Evolutionary conservation across 1,140 invertebrate species (phyloP), one percentile per base, ranked within the genome.

Genomic region (Spodoptera frugiperda): DNA sequence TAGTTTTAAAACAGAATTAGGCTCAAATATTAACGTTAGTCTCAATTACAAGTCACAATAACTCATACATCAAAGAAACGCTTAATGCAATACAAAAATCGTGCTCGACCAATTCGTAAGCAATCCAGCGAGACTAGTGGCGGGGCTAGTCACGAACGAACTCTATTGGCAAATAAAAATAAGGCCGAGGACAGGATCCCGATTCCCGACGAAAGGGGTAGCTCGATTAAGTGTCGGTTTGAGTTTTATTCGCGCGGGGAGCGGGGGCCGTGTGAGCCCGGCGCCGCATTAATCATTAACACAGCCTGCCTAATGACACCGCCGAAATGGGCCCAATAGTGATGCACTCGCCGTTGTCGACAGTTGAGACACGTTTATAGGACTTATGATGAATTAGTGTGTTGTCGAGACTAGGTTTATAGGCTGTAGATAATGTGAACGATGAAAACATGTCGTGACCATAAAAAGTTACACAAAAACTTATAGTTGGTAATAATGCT

Each of bases 251-350:
- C 87, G 86, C 84, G 79, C 33, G 54, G 78, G 76, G 84, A 82
- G 85, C 83, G 82, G 83, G 84, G 86, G 84, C 84, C 82, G 87
- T 88, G 87, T 91, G 89, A 88, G 84, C 86, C 53, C 77, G 89
- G 90, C 91, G 90, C 90, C 90, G 87, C 92, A 93, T 93, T 92
- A 93, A 93, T 93, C 92, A 93, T 93, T 93, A 93, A 92, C 90
- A 84, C 88, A 88, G 90, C 87, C 91, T 91, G 89, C 89, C 88
- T 93, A 93, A 93, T 92, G 92, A 93, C 92, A 93, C 85, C 84
- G 83, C 91, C 91, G 87, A 93, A 93, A 92, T 91, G 90, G 91
- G 85, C 82, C 82, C 78, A 44, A 72, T 86, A 89, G 88, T 84
- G 87, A 84, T 85, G 91, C 78, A 80, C 83, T 78, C 76, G 63